Conservation (phyloP, 2,888 invertebrate species). For the Ypsolopha scabrella region DNA sequence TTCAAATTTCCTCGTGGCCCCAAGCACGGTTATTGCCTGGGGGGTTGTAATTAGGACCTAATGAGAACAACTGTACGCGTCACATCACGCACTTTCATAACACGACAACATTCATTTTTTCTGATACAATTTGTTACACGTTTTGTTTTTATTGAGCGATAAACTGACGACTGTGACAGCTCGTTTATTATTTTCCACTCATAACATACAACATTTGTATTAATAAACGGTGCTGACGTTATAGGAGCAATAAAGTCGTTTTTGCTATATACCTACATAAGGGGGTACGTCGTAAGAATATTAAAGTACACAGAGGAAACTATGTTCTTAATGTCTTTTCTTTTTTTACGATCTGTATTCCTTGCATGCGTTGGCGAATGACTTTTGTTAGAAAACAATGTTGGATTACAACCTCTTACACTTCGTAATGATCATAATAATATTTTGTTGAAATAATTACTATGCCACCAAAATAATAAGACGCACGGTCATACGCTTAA, state of each 20-base stretch:
- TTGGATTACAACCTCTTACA: not conserved
- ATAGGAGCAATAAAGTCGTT: not conserved
- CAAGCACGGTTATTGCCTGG: conserved; percentile 1
- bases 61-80: conserved; percentile 41
- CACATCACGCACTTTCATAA: conserved; percentile 1
- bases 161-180: conserved; percentile 1
- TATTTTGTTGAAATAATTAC: conserved; percentile 7
- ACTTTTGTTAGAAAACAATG: not conserved
- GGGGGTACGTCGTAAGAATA: not conserved
- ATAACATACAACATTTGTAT: not conserved
- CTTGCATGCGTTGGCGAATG: not conserved
- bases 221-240: conserved; percentile 1
- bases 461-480: too few relatives aligned
- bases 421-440: not conserved
- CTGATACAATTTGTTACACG: not conserved
- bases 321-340: conserved; percentile 6
- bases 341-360: conserved; percentile 6
- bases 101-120: not conserved
- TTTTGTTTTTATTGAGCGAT: conserved; percentile 4
- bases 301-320: conserved; percentile 1
- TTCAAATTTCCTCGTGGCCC: conserved; percentile 4
- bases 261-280: not conserved
- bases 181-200: not conserved
- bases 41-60: conserved; percentile 55
- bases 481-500: too few relatives aligned